phyloP scores from a whole-genome alignment of 2,888 invertebrate species.

The Willowsia nigromaculata region DNA sequence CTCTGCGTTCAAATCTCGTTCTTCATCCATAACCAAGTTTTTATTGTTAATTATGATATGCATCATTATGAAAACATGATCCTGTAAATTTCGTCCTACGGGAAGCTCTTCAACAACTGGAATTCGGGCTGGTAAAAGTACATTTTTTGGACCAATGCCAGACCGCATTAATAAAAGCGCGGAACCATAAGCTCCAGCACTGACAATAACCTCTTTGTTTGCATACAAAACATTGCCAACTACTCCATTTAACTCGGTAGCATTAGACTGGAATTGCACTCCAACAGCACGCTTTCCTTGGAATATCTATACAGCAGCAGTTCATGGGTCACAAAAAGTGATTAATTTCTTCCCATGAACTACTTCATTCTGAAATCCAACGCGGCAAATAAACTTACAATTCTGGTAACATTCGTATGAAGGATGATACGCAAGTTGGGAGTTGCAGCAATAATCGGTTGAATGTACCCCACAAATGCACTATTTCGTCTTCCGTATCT shows the following conservation, averaged over 20 bases:
- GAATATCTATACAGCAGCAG: too few relatives aligned
- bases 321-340: too few relatives aligned
- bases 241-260: background rate
- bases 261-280: background rate
- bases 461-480: background rate
- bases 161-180: slow-evolving; percentile 58
- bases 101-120: slow-evolving; percentile 49
- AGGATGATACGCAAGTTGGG: slow-evolving; percentile 2
- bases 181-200: slow-evolving; percentile 28
- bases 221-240: background rate
- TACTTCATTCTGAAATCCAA: too few relatives aligned
- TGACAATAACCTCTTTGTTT: slow-evolving; percentile 50
- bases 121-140: slow-evolving; percentile 45
- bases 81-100: slow-evolving; percentile 66
- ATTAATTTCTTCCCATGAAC: too few relatives aligned
- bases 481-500: background rate
- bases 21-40: background rate
- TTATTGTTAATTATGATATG: slow-evolving; percentile 50
- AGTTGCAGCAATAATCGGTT: background rate
- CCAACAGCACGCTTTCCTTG: background rate
- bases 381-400: too few relatives aligned
- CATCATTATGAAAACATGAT: slow-evolving; percentile 41
- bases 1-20: slow-evolving; percentile 53
- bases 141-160: slow-evolving; percentile 61
- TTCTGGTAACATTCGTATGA: slow-evolving; percentile 1